A percentile compares a stretch with the other conserved stretches of the same genome.
Evolutionary conservation across 92 coral and sea anemone genomes (phyloP).

Genomic region (Siderastrea siderea): DNA sequence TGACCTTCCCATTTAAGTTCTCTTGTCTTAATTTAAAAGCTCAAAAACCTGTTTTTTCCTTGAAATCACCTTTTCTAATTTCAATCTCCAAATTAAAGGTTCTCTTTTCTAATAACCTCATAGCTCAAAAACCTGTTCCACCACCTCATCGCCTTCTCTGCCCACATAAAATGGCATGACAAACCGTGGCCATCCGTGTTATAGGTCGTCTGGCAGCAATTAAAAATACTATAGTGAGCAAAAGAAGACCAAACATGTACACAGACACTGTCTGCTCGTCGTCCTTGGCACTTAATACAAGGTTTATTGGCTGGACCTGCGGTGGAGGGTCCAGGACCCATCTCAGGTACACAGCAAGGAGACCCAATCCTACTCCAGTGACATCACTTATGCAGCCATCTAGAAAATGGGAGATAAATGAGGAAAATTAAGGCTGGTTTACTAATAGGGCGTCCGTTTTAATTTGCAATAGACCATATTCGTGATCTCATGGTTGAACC

Average conservation of each 20-base stretch:
- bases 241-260: conserved; percentile 26
- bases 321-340: conserved; percentile 62
- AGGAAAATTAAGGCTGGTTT: neutral
- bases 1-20: too few species aligned
- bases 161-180: neutral
- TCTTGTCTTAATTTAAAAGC: too few species aligned
- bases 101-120: neutral
- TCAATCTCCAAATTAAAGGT: too few species aligned
- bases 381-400: conserved; percentile 43
- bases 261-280: conserved; percentile 31
- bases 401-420: neutral
- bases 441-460: too few species aligned
- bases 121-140: neutral
- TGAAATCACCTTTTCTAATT: too few species aligned
- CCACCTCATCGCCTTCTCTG: neutral
- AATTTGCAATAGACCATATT: too few species aligned
- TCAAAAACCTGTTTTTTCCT: too few species aligned
- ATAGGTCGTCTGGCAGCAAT: neutral
- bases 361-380: conserved; percentile 41
- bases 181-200: neutral
- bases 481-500: too few species aligned
- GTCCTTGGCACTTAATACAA: conserved; percentile 14
- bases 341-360: conserved; percentile 33
- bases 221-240: conserved; percentile 20
- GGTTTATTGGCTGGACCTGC: conserved; percentile 24